Base-by-base conservation (phyloP, 2,113 vertebrate genomes). In the Turdus rufiventris region DNA sequence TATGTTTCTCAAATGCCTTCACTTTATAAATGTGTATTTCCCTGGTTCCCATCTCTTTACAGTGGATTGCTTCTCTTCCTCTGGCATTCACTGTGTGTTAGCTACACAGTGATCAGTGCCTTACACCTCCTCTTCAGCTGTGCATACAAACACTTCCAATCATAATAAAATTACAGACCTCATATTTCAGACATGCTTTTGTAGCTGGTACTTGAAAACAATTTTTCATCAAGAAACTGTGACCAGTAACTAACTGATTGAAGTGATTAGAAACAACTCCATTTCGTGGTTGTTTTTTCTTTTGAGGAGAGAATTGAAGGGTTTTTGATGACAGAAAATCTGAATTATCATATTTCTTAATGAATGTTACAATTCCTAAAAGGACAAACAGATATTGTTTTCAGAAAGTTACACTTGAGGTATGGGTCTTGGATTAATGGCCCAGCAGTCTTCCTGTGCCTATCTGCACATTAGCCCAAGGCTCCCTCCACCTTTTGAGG, bases 191-290 rank as follows among this genome's bases (percentile, higher is more conserved):
- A 77, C 16, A 38, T 31, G 51, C 43, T 90, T 90, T 85, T 78
- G 13, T 85, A 80, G 66, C 75, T 74, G 66, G 26, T 85, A 85
- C 81, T 93, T 90, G 74, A 70, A 82, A 88, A 85, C 60, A 66
- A 80, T 88, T 91, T 94, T 92, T 85, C 74, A 56, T 95, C 60
- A 85, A 76, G 91, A 71, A 79, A 66, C 42, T 76, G 14, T 91
- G 78, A 61, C 50, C 74, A 72, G 47, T 53, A 53, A n/a, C 62
- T 50, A 84, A 93, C 61, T 93, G 70, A 89, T 26, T 85, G 60
- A 88, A 89, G 42, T 77, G 74, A 73, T 91, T 85, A 89, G 82
- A 62, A 94, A 54, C 13, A 87, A 24, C 26, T 62, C 25, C 14
- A 85, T 88, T 85, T 38, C 3, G 3, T 51, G 18, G 3, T 25